A percentile compares a stretch with the other conserved stretches of the same genome.
Conservation (phyloP, 2,113 vertebrate genomes). For the Pollimyrus isidori region DNA sequence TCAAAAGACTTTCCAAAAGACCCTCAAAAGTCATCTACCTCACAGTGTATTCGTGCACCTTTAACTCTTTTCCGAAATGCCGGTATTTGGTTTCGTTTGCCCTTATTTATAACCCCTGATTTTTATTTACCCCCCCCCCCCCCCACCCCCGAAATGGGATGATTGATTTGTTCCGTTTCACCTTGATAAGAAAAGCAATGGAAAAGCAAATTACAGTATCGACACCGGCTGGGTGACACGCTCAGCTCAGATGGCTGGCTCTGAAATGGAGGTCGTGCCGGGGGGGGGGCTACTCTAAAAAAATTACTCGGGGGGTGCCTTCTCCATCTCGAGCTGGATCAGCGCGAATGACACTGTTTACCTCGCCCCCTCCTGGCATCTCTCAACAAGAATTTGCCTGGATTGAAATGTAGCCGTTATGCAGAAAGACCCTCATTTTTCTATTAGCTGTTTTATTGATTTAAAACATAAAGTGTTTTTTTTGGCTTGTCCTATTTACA, state of each 20-base stretch:
- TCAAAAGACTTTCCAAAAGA: conserved; percentile 59
- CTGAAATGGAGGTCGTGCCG: conserved; percentile 47
- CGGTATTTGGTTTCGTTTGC: conserved; percentile 47
- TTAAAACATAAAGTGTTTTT: background rate
- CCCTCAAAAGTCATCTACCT: conserved; percentile 65
- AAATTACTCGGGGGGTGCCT: conserved; percentile 23
- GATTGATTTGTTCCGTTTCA: conserved; percentile 69
- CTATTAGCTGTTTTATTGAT: background rate
- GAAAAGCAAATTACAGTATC: conserved; percentile 65
- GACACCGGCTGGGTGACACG: conserved; percentile 54
- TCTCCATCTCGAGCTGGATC: background rate
- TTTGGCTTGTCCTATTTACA: background rate
- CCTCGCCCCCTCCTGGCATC: background rate
- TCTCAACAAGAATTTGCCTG: background rate
- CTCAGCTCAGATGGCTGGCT: conserved; percentile 55
- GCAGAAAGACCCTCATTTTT: background rate
- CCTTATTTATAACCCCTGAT: conserved; percentile 53
- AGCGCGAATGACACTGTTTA: background rate
- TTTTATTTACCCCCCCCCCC: conserved; percentile 37
- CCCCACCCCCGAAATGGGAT: conserved; percentile 39
- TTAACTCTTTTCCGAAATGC: conserved; percentile 61
- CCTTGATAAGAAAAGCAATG: conserved; percentile 65
- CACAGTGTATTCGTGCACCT: conserved; percentile 45
- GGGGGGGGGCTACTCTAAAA: conserved; percentile 22
- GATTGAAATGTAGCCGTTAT: background rate